A percentile compares a stretch with the other conserved stretches of the same genome.
phyloP scores from a whole-genome alignment of 2,888 invertebrate species.

The Coelinius sp. region DNA sequence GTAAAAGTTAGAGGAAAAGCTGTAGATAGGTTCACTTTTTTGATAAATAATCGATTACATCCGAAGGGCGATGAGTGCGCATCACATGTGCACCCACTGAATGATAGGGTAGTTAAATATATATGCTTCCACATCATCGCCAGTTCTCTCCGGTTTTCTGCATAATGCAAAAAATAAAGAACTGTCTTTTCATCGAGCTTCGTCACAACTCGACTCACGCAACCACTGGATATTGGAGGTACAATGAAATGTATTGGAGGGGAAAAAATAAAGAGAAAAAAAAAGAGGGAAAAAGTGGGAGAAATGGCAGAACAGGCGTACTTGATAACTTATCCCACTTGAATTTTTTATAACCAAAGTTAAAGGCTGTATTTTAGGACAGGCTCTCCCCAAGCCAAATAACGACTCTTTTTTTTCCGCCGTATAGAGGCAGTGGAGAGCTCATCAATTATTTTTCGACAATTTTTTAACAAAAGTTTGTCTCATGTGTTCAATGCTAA shows the following conservation, averaged over 20 bases:
- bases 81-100: slow-evolving; percentile 33
- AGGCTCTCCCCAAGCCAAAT: slow-evolving; percentile 34
- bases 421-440: not conserved
- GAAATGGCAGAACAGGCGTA: slow-evolving; percentile 39
- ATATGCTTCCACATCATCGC: slow-evolving; percentile 32
- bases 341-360: slow-evolving; percentile 48
- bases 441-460: not conserved
- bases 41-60: slow-evolving; percentile 39
- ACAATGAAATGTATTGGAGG: no score
- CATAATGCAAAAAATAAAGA: slow-evolving; percentile 16
- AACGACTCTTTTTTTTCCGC: slow-evolving; percentile 21
- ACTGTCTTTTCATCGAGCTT: slow-evolving; percentile 17
- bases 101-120: slow-evolving; percentile 43
- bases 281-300: slow-evolving; percentile 25
- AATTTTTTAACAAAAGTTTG: slow-evolving; percentile 9
- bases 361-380: slow-evolving; percentile 43
- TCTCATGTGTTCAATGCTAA: not conserved
- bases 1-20: slow-evolving; percentile 17
- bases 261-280: slow-evolving; percentile 29
- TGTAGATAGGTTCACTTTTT: not conserved
- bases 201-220: slow-evolving; percentile 14
- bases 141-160: slow-evolving; percentile 7
- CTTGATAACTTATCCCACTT: slow-evolving; percentile 46
- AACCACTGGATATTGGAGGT: not conserved
- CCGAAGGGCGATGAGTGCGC: slow-evolving; percentile 21